Base-by-base conservation (phyloP, 2,113 vertebrate genomes). In the Tricholaema leucomelas region DNA sequence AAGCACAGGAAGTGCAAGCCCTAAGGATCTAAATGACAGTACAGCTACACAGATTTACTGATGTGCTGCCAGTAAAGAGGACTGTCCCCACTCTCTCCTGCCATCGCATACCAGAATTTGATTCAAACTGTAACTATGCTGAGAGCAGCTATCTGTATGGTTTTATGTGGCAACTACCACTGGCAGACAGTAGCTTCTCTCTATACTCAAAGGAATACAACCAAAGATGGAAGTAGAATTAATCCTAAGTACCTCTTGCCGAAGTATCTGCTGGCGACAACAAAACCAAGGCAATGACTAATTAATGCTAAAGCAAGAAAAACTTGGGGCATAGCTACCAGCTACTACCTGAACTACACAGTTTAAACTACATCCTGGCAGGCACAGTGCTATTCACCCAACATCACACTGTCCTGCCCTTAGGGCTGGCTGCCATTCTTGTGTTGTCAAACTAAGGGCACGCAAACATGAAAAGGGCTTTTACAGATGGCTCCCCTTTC, bases 381-480 rank as follows among this genome's bases (percentile, higher is more conserved):
- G 28, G 30, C 15, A 87, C 70, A n/a, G 2, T 76, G 20, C 40
- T 55, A 4, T 61, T 66, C 36, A 33, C 33, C 15, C 24, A 33
- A 1, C 30, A 38, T 9, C 64, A 16, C 8, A 30, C 24, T 5
- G 15, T 58, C 64, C 3, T 3, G 42, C 46, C 50, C 25, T 66
- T 25, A 14, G 33, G 48, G 38, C 33, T 15, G 16, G 56, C 28
- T 31, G 40, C 30, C 17, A 7, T 16, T 58, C 74, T 31, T 60
- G 28, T 27, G 7, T 12, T 44, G n/a, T 36, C 60, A 85, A n/a
- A 65, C 4, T 16, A 54, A 14, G 16, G 48, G 21, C 71, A n/a
- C 0, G 1, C 0, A 0, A 75, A 82, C 20, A 28, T 25, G 25
- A 55, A 15, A 42, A 73, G 3, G 25, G 21, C 3, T 2, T 73